Percentiles rank a stretch among this genome's conserved stretches.
These are phyloP conservation scores for Anoplius nigerrimus DNA, from an alignment of 2,888 invertebrate species.

Conservation along the genomic window DNA sequence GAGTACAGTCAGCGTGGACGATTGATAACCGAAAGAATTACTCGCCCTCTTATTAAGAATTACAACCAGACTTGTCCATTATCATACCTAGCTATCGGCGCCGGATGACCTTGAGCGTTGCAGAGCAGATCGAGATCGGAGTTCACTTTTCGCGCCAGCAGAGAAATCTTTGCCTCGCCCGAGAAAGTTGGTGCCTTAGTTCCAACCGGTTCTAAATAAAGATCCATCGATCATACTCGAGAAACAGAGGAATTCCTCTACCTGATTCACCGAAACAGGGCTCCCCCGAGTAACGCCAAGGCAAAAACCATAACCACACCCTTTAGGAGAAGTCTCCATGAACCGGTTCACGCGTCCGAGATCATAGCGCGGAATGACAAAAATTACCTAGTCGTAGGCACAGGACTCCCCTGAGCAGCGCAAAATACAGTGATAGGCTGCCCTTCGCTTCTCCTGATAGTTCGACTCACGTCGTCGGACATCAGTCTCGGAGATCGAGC, in stretches of 20 bases:
- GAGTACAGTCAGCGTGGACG: neutral
- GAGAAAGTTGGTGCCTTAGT: conserved; percentile 79
- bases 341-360: too few relatives aligned
- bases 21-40: neutral
- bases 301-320: too few relatives aligned
- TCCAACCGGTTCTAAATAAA: conserved; percentile 78
- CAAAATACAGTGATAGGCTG: conserved; percentile 80
- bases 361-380: too few relatives aligned
- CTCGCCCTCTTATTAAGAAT: neutral
- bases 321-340: too few relatives aligned
- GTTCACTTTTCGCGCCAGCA: conserved; percentile 65
- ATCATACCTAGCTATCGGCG: conserved; percentile 75
- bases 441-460: conserved; percentile 77
- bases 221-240: conserved; percentile 38
- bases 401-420: conserved; percentile 82
- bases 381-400: conserved; percentile 81
- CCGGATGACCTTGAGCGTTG: conserved; percentile 77
- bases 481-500: conserved; percentile 80
- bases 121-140: conserved; percentile 74
- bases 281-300: conserved; percentile 80
- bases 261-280: conserved; percentile 67
- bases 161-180: conserved; percentile 77
- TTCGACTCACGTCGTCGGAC: conserved; percentile 78
- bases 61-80: conserved; percentile 15
- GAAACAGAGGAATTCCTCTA: conserved; percentile 3